These are phyloP conservation scores for Meriones unguiculatus DNA, from an alignment of 2,113 vertebrate genomes.

Conservation along the genomic window DNA sequence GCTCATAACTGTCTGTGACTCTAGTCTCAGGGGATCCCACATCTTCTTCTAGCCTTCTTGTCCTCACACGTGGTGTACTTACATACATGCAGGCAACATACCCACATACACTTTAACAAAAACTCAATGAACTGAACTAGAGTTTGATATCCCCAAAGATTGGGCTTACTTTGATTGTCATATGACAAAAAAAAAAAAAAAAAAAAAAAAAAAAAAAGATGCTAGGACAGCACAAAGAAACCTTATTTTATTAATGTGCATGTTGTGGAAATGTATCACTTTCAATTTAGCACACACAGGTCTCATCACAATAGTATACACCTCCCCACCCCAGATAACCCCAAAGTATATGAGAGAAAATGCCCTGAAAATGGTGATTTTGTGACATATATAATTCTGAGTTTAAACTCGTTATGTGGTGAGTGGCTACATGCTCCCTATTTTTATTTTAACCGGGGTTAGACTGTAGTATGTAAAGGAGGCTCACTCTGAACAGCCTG, in stretches of 20 bases:
- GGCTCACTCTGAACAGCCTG: constrained; percentile 97
- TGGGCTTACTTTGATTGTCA: not conserved
- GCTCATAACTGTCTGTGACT: not conserved
- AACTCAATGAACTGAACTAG: not conserved
- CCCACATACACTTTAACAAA: not conserved
- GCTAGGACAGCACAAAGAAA: not conserved
- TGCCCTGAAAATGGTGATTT: not conserved
- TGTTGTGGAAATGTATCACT: not conserved
- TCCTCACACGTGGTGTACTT: not conserved
- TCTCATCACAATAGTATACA: not conserved
- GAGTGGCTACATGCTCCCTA: not conserved
- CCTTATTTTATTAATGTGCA: not conserved
- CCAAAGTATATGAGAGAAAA: not conserved
- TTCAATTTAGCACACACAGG: not conserved
- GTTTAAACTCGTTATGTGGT: not conserved
- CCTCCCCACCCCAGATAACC: not conserved
- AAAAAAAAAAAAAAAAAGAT: not conserved
- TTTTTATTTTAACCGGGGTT: not conserved
- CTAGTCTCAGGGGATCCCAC: not conserved
- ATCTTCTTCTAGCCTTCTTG: not conserved
- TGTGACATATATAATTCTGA: not conserved
- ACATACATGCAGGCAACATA: not conserved
- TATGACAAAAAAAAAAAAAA: not conserved
- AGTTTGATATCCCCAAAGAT: not conserved
- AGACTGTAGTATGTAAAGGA: accelerated